Evolutionary conservation across 1,140 invertebrate species (phyloP), one percentile per base, ranked within the genome.

Genomic region (Archegozetes longisetosus): DNA sequence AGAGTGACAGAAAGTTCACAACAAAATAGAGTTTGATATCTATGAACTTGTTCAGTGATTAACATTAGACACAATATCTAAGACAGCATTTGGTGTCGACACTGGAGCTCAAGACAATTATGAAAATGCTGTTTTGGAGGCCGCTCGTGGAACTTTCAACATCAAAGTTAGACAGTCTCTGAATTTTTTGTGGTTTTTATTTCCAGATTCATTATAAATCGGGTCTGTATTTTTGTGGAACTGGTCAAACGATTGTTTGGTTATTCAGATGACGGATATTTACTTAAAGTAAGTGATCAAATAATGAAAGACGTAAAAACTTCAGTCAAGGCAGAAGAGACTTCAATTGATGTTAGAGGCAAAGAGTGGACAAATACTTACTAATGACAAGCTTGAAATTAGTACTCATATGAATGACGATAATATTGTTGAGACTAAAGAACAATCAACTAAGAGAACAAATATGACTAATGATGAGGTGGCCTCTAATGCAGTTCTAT

Each of bases 31-130:
- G 64, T 63, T 73, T 65, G 63, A 72, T 65, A 65, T 67, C 53
- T 59, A 69, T 26, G 60, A 71, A 17, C 55, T 73, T 17, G 72
- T 72, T 61, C 68, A 74, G 65, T 69, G 74, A 1, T 65, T 78
- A 2, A 77, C 77, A 0, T 62, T 76, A 32, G 74, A 78, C 61
- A 72, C 76, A 0, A 78, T 79, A 53, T 69, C 71, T 22, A 69
- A 70, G 40, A 75, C 74, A 64, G 76, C 73, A 0, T 68, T 78
- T 28, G 75, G 75, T 1, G 68, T 77, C 58, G 53, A 53, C 27
- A 57, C 58, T 46, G 28, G 40, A 27, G 32, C 49, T 20, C 61
- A 64, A 23, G 47, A 26, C 12, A 55, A 66, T 25, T 24, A 54
- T 13, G 26, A 62, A 14, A 29, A 64, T 46, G 53, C 53, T 2